Evolutionary conservation across 2,888 invertebrate species (phyloP).

Genomic region (Graphium colonna): DNA sequence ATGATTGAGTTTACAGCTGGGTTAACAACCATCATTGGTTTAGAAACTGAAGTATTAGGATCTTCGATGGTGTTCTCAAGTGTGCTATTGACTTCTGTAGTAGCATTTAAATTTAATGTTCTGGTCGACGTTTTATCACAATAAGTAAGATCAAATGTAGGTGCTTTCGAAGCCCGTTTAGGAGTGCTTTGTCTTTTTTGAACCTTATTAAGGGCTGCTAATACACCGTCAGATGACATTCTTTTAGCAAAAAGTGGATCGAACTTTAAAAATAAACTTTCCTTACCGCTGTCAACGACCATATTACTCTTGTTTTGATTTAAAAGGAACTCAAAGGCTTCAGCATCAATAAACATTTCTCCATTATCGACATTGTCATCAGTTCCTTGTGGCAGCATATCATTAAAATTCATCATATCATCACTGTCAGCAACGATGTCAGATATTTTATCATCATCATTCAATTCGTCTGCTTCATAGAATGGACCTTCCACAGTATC

Average conservation of each 20-base stretch:
- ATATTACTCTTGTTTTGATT: conserved; percentile 63
- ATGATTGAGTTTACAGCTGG: conserved; percentile 62
- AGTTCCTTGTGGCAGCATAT: conserved; percentile 41
- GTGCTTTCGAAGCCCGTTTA: conserved; percentile 39
- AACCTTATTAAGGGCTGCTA: conserved; percentile 50
- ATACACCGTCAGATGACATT: conserved; percentile 56
- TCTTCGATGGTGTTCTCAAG: conserved; percentile 50
- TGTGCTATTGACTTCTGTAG: conserved; percentile 33
- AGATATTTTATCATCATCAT: conserved; percentile 39
- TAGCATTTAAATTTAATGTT: conserved; percentile 42
- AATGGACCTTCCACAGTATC: conserved; percentile 71
- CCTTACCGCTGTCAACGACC: conserved; percentile 66
- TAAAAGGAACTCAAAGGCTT: conserved; percentile 66
- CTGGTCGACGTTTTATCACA: conserved; percentile 34
- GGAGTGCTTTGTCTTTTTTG: conserved; percentile 59
- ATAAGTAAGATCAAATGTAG: conserved; percentile 31
- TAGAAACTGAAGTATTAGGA: conserved; percentile 48
- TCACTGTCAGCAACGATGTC: conserved; percentile 31
- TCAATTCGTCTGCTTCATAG: conserved; percentile 53
- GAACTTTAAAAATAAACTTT: conserved; percentile 70
- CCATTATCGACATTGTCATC: conserved; percentile 50
- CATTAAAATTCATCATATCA: conserved; percentile 54
- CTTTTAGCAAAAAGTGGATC: conserved; percentile 68
- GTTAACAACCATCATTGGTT: conserved; percentile 71
- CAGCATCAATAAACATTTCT: conserved; percentile 71